These are phyloP conservation scores for Tragelaphus scriptus DNA, from an alignment of 2,113 vertebrate species.

Conservation along the genomic window DNA sequence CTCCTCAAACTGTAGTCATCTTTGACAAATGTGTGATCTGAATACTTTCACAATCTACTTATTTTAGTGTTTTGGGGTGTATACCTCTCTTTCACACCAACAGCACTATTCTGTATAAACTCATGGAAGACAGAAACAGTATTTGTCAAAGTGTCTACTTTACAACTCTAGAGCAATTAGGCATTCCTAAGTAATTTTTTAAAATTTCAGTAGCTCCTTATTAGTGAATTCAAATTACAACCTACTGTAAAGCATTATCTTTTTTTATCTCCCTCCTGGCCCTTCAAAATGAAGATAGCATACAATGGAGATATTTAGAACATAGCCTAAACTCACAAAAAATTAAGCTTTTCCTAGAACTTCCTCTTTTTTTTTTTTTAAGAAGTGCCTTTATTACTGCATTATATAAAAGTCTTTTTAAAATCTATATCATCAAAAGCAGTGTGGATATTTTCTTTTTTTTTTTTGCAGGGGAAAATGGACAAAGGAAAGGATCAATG, in stretches of 20 bases:
- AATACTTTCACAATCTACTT: conserved; percentile 5
- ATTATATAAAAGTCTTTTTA: too few relatives aligned
- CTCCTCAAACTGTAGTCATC: conserved; percentile 36
- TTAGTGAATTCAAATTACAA: conserved; percentile 33
- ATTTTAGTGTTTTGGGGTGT: not conserved
- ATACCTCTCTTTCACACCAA: not conserved
- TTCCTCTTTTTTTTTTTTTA: too few relatives aligned
- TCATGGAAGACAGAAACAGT: not conserved
- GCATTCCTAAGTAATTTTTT: not conserved
- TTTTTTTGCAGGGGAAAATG: too few relatives aligned
- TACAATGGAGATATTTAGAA: not conserved
- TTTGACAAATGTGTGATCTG: conserved; percentile 7
- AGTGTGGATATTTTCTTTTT: too few relatives aligned
- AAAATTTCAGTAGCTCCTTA: not conserved
- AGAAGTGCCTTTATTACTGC: too few relatives aligned
- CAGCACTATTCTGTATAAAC: not conserved
- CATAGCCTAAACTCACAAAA: conserved; percentile 21
- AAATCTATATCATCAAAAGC: too few relatives aligned
- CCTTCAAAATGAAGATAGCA: conserved; percentile 34
- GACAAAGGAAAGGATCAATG: too few relatives aligned
- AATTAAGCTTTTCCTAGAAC: not conserved
- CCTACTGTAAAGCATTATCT: not conserved
- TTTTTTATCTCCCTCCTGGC: not conserved
- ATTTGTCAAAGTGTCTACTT: conserved; percentile 21
- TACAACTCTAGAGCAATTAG: conserved; percentile 37